These are phyloP conservation scores for Aptenodytes patagonicus DNA, from an alignment of 2,113 vertebrate genomes.

Conservation along the genomic window DNA sequence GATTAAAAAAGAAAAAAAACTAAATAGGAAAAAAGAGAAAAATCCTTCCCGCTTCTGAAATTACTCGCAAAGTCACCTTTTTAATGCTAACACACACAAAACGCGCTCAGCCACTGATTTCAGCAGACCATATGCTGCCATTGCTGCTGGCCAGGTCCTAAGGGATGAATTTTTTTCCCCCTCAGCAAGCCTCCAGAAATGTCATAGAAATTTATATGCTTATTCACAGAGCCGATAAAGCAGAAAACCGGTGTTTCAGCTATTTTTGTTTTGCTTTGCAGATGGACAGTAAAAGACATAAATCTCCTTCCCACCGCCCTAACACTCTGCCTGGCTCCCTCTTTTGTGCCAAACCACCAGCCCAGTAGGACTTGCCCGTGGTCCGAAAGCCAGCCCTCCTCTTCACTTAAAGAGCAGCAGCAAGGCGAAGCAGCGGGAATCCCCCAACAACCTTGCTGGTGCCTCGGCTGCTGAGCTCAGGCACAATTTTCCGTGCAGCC, in stretches of 20 bases:
- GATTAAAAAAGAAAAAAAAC: not conserved
- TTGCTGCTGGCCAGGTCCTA: constrained; percentile 70
- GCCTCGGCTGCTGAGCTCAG: not conserved
- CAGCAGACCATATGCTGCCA: constrained; percentile 75
- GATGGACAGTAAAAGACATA: constrained; percentile 75
- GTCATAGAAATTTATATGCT: constrained; percentile 80
- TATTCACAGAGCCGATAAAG: constrained; percentile 81
- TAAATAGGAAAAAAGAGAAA: not conserved
- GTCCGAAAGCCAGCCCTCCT: not conserved
- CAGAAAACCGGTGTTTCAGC: constrained; percentile 80
- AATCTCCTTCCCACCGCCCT: constrained; percentile 62
- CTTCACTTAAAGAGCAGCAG: not conserved
- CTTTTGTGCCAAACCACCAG: constrained; percentile 2
- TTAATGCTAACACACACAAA: constrained; percentile 66
- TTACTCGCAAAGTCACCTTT: constrained; percentile 76
- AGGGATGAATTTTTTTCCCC: constrained; percentile 77
- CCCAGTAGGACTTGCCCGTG: not conserved
- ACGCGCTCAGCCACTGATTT: constrained; percentile 55
- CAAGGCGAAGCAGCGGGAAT: not conserved
- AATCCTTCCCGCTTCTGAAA: constrained; percentile 54
- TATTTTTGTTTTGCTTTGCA: constrained; percentile 83
- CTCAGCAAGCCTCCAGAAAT: constrained; percentile 80
- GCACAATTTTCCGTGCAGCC: not conserved
- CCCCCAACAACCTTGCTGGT: not conserved
- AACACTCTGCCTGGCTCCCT: not conserved